phyloP scores from a whole-genome alignment of 1,140 invertebrate species.

The Teleopsis dalmanni region DNA sequence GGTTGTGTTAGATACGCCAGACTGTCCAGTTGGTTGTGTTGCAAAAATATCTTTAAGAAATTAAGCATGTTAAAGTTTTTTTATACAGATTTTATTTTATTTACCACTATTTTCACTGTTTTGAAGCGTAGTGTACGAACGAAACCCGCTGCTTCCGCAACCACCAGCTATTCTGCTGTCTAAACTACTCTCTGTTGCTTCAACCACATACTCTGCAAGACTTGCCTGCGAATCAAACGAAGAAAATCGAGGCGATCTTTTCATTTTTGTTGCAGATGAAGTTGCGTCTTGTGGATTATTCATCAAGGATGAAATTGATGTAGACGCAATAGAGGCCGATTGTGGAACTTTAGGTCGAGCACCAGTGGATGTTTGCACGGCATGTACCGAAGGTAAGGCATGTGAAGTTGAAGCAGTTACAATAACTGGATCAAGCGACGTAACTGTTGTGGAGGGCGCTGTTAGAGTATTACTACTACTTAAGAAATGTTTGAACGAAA shows the following conservation, averaged over 20 bases:
- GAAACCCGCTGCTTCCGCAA: constrained; percentile 4
- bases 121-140: constrained; percentile 9
- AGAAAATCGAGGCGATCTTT: constrained; percentile 41
- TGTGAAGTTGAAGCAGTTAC: neutral
- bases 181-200: constrained; percentile 4
- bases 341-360: constrained; percentile 41
- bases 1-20: neutral
- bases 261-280: constrained; percentile 32
- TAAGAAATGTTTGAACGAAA: constrained; percentile 76
- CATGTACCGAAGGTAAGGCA: neutral
- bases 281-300: neutral
- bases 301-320: constrained; percentile 16
- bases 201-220: constrained; percentile 37
- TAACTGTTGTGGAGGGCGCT: constrained; percentile 32
- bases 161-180: neutral
- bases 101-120: constrained; percentile 6
- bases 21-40: too few relatives aligned
- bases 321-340: constrained; percentile 24
- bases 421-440: constrained; percentile 24
- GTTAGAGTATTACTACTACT: constrained; percentile 31
- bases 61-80: too few relatives aligned
- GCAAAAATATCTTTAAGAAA: too few relatives aligned
- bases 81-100: too few relatives aligned
- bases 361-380: constrained; percentile 36
- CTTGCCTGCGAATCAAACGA: constrained; percentile 44